phyloP scores from a whole-genome alignment of 2,113 vertebrate genomes.

The Burhinus oedicnemus region DNA sequence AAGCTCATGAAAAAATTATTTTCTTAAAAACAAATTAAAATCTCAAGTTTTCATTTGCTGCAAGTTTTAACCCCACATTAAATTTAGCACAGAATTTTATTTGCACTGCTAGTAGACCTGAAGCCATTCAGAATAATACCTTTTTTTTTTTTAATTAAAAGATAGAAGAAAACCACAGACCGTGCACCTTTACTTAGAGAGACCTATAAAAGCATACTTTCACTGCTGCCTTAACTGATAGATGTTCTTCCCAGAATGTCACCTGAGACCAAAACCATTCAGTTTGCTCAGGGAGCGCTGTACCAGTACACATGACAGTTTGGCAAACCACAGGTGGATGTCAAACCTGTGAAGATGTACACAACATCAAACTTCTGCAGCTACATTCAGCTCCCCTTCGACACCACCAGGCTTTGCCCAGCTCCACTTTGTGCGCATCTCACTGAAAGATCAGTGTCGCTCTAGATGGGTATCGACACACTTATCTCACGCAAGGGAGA shows the following conservation, averaged over 20 bases:
- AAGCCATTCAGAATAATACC: background rate
- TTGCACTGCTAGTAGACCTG: background rate
- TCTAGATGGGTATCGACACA: background rate
- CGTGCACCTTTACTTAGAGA: background rate
- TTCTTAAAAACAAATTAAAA: background rate
- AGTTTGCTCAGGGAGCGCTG: background rate
- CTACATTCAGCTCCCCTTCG: background rate
- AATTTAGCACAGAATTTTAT: background rate
- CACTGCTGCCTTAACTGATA: background rate
- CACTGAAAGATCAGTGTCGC: rapidly evolving
- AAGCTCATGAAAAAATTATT: background rate
- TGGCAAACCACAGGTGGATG: background rate
- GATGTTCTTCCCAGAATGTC: background rate
- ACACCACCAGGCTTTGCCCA: background rate
- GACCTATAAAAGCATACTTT: background rate
- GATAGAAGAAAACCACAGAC: background rate
- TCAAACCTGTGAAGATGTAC: background rate
- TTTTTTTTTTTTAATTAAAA: background rate
- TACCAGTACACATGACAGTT: too few relatives aligned
- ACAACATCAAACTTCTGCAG: background rate
- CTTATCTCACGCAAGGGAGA: rapidly evolving
- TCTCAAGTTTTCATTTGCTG: background rate
- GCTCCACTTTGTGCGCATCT: too few relatives aligned
- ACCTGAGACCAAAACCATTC: background rate
- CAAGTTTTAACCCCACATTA: background rate